These are phyloP conservation scores for Vanessa atalanta DNA, from an alignment of 1,140 invertebrate genomes.

Conservation along the genomic window DNA sequence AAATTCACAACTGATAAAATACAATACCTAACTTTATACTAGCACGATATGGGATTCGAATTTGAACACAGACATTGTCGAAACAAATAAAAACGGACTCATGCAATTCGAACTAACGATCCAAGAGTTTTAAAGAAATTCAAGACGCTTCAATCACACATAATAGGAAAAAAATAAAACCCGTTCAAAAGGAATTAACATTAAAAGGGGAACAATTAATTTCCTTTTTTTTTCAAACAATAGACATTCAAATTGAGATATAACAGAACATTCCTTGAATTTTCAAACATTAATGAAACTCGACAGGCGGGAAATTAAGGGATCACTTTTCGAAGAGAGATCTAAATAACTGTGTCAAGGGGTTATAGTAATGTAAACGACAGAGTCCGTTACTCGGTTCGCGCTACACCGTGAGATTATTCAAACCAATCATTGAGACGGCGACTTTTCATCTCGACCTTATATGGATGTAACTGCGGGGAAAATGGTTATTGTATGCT, in stretches of 20 bases:
- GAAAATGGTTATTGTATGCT: slow-evolving; percentile 30
- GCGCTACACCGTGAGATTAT: slow-evolving; percentile 66
- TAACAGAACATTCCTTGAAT: background rate
- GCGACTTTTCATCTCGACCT: slow-evolving; percentile 64
- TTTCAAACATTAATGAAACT: background rate
- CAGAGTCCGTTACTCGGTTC: slow-evolving; percentile 65
- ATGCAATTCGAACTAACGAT: no score
- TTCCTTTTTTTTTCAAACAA: background rate
- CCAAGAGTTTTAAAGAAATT: no score
- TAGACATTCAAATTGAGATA: background rate
- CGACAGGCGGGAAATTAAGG: slow-evolving; percentile 18
- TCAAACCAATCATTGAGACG: slow-evolving; percentile 63
- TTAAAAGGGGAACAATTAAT: no score
- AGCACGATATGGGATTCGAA: no score
- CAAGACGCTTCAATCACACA: no score
- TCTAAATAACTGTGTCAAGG: slow-evolving; percentile 66
- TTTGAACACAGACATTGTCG: no score
- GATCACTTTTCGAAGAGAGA: slow-evolving; percentile 67
- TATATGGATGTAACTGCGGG: slow-evolving; percentile 41
- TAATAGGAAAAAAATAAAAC: no score
- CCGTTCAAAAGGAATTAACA: no score
- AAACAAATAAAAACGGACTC: no score
- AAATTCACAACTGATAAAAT: no score
- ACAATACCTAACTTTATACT: no score
- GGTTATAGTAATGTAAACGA: slow-evolving; percentile 68